Conservation (phyloP, 2,113 vertebrate genomes). For the Daboia siamensis region DNA sequence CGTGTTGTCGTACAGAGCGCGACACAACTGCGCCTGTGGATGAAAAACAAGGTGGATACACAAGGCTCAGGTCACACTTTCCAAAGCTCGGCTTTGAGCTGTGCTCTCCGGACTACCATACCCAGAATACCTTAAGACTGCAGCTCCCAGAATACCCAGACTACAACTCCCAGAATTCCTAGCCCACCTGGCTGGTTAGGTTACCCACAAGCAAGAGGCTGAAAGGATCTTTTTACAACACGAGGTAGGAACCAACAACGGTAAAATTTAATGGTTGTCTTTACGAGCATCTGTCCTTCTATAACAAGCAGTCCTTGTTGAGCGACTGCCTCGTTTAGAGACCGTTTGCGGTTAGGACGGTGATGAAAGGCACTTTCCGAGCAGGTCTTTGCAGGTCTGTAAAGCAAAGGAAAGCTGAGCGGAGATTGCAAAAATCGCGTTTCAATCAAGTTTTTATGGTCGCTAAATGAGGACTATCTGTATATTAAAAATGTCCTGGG, state of each 20-base stretch:
- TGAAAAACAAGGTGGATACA: neutral
- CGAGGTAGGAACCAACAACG: neutral
- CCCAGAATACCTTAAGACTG: neutral
- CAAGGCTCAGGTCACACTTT: neutral
- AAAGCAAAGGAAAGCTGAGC: neutral
- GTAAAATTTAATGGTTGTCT: neutral
- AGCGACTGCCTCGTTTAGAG: neutral
- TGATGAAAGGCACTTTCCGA: neutral
- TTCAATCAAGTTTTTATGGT: neutral
- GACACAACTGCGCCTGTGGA: slow-evolving; percentile 82
- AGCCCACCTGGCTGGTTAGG: neutral
- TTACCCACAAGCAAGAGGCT: neutral
- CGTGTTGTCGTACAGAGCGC: slow-evolving; percentile 87
- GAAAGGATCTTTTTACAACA: neutral
- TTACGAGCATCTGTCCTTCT: neutral
- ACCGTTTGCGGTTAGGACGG: rapidly evolving
- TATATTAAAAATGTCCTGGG: neutral
- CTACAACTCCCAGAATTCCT: neutral
- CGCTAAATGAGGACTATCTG: neutral
- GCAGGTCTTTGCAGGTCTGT: neutral
- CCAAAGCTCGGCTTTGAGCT: neutral
- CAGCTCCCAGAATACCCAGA: neutral
- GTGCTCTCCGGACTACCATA: neutral
- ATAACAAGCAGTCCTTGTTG: neutral
- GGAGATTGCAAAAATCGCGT: neutral